Evolutionary conservation across 1,140 invertebrate species (phyloP).

Genomic region (Yoshiicerus persimilis): DNA sequence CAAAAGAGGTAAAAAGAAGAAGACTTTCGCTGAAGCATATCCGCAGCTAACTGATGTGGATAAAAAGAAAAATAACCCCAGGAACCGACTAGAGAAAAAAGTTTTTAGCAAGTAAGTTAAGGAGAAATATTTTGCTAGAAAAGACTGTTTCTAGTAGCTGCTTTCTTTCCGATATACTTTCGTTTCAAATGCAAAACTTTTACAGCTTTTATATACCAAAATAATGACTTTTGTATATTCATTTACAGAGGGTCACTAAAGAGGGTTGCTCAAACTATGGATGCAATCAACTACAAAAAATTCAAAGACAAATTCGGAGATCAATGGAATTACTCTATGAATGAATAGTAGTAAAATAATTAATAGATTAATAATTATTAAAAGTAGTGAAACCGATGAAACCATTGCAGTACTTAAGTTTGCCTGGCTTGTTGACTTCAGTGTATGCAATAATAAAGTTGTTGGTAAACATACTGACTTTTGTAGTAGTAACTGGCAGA

Average conservation of each 20-base stretch:
- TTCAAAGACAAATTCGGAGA: conserved; percentile 62
- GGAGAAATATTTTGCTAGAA: not conserved
- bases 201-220: too few species aligned
- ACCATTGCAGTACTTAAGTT: too few species aligned
- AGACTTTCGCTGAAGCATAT: conserved; percentile 41
- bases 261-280: conserved; percentile 55
- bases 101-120: conserved; percentile 48
- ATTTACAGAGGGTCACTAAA: conserved; percentile 52
- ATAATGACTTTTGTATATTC: too few species aligned
- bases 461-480: too few species aligned
- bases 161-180: too few species aligned
- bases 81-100: conserved; percentile 50
- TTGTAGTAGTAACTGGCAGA: too few species aligned
- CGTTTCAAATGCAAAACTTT: too few species aligned
- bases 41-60: conserved; percentile 49
- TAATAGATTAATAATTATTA: too few species aligned
- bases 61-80: conserved; percentile 41
- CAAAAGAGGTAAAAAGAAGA: conserved; percentile 43
- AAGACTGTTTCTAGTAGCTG: too few species aligned
- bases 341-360: not conserved
- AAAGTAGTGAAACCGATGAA: too few species aligned
- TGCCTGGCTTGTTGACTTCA: too few species aligned
- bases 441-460: too few species aligned
- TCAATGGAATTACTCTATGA: conserved; percentile 59
- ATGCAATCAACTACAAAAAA: conserved; percentile 56